phyloP scores from a whole-genome alignment of 2,888 invertebrate genomes.

The Euzophera pinguis region DNA sequence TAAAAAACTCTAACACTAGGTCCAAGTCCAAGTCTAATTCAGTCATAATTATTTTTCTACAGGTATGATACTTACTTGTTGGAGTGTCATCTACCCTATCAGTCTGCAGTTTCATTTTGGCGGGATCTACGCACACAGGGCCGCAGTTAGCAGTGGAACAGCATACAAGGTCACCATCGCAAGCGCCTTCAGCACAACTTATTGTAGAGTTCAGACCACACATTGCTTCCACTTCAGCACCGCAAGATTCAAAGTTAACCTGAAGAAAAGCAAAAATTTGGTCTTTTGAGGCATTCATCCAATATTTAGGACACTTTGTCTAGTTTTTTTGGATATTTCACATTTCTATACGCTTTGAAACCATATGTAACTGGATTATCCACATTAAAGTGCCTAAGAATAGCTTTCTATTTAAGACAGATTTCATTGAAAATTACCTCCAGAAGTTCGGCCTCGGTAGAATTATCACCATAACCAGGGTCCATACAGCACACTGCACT shows the following conservation, averaged over 20 bases:
- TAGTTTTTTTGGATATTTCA: no score
- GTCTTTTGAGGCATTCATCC: background rate
- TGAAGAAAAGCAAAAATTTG: constrained; percentile 22
- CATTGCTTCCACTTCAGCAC: constrained; percentile 61
- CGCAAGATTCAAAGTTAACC: constrained; percentile 71
- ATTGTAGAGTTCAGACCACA: constrained; percentile 57
- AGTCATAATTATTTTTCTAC: no score
- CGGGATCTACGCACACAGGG: constrained; percentile 64
- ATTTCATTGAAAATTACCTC: constrained; percentile 47
- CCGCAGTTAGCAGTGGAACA: constrained; percentile 65
- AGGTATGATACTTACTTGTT: constrained; percentile 81
- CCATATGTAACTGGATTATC: no score
- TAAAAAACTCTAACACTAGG: no score
- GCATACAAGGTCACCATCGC: constrained; percentile 61
- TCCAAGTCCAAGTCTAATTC: no score
- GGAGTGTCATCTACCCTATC: constrained; percentile 75
- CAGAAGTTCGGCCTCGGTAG: constrained; percentile 47
- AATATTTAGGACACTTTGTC: no score
- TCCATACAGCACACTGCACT: constrained; percentile 84
- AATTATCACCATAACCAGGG: constrained; percentile 40
- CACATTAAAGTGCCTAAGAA: no score
- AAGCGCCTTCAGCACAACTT: constrained; percentile 59
- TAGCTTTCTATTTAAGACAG: no score
- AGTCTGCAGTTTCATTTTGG: constrained; percentile 67
- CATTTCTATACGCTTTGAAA: no score